Base-by-base conservation (phyloP, 2,888 invertebrate species). In the Microdon myrmicae region DNA sequence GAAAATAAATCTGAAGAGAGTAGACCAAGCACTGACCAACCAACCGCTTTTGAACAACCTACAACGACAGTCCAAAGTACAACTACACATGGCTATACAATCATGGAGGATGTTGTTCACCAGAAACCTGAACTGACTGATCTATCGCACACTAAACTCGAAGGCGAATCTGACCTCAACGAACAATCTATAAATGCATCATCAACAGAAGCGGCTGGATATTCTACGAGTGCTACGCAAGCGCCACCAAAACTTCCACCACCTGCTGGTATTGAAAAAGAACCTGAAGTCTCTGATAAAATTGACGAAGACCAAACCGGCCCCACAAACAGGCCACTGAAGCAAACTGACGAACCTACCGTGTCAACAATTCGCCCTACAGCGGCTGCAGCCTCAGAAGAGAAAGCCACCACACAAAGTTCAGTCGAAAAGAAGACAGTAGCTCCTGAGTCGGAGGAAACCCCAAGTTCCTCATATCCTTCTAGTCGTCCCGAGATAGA, bases 61-160 rank as follows among this genome's bases (percentile, higher is more conserved):
- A 55, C 45, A 8, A 20, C 32, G 16, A 49, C 39, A 6, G 14
- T 25, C 32, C 48, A 49, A 17, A 49, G 38, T 9, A 34, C 41
- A 1, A 9, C 13, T 23, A 7, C 25, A 12, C 51, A 51, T 20
- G 37, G 34, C 9, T 47, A 22, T 14, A 64, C 56, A n/a, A 37
- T 19, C 0, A 34, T 51, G 20, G 35, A 49, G 13, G 61, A 64
- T 22, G 14, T 32, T 3, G 49, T 45, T 13, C 47, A 56, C 16
- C 22, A 26, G 5, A 56, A 45, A 26, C 56, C 56, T 14, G 56
- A 22, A 13, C 12, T 49, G 23, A 56, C 61, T 2, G 45, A 64
- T 19, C 39, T 64, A 17, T 64, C 61, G 4, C 61, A 64, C 17
- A 64, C 51, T 7, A 64, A 64, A 23, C 6, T 51, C 7, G 61